Evolutionary conservation across 2,888 invertebrate genomes (phyloP).

Genomic region (Rhogogaster chlorosoma): DNA sequence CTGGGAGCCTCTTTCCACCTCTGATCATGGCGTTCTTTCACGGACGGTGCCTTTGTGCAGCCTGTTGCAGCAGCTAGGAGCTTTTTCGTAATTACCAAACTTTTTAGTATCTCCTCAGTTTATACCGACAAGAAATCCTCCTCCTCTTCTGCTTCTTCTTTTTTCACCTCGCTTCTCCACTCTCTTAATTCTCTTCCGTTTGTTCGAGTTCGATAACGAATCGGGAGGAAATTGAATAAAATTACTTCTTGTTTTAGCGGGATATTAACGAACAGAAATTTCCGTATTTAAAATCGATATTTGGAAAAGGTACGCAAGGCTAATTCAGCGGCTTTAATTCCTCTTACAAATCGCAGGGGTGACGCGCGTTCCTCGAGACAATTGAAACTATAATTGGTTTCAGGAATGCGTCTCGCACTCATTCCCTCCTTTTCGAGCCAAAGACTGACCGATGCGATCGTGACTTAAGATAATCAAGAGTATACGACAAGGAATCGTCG

Average conservation of each 20-base stretch:
- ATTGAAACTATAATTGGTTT: constrained; percentile 69
- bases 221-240: neutral
- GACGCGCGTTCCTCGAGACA: constrained; percentile 53
- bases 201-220: neutral
- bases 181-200: neutral
- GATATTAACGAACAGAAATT: neutral
- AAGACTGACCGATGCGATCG: neutral
- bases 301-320: neutral
- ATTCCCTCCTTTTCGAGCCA: constrained; percentile 17
- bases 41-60: constrained; percentile 21
- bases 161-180: neutral
- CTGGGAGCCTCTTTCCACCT: constrained; percentile 51
- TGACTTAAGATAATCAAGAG: neutral
- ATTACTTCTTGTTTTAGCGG: neutral
- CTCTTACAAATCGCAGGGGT: neutral
- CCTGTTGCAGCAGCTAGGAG: constrained; percentile 11
- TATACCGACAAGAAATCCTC: neutral
- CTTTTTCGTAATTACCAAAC: constrained; percentile 41
- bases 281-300: neutral
- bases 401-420: constrained; percentile 66
- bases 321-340: neutral
- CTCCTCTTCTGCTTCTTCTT: neutral
- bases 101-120: constrained; percentile 11
- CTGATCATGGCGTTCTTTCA: constrained; percentile 15
- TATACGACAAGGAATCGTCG: neutral